Percentiles rank a stretch among this genome's conserved stretches.
Conservation (phyloP, 2,888 invertebrate genomes). For the Pemphredon lugubris region DNA sequence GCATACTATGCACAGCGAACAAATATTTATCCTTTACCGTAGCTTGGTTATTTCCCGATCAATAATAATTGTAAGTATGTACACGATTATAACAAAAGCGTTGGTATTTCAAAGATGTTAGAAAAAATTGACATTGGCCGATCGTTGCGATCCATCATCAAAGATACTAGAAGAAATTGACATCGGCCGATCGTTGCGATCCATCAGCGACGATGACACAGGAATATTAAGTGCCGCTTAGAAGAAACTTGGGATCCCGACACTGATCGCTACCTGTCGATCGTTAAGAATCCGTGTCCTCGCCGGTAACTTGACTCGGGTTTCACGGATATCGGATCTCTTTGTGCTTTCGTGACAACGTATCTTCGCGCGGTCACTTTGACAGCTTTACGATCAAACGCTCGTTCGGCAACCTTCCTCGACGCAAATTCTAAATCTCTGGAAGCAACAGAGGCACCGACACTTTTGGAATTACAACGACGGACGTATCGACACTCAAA, state of each 20-base stretch:
- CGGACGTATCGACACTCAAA: too few relatives aligned
- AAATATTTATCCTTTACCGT: too few relatives aligned
- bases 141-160: conserved; percentile 41
- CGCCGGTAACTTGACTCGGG: conserved; percentile 12
- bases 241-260: conserved; percentile 26
- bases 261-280: conserved; percentile 51
- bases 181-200: conserved; percentile 44
- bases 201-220: conserved; percentile 63
- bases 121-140: conserved; percentile 49
- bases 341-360: conserved; percentile 12
- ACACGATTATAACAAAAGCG: too few relatives aligned
- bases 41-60: too few relatives aligned
- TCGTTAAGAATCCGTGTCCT: conserved; percentile 47
- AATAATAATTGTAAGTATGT: too few relatives aligned
- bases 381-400: not conserved
- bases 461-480: too few relatives aligned
- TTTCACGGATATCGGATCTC: not conserved
- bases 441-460: too few relatives aligned
- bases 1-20: too few relatives aligned
- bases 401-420: not conserved
- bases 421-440: too few relatives aligned
- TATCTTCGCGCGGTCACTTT: not conserved
- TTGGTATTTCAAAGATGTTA: conserved; percentile 39
- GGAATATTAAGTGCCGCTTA: conserved; percentile 47
- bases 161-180: conserved; percentile 43